Percentiles rank a stretch among this genome's conserved stretches.
Conservation (phyloP, 2,888 invertebrate genomes). For the Phasia obesa region DNA sequence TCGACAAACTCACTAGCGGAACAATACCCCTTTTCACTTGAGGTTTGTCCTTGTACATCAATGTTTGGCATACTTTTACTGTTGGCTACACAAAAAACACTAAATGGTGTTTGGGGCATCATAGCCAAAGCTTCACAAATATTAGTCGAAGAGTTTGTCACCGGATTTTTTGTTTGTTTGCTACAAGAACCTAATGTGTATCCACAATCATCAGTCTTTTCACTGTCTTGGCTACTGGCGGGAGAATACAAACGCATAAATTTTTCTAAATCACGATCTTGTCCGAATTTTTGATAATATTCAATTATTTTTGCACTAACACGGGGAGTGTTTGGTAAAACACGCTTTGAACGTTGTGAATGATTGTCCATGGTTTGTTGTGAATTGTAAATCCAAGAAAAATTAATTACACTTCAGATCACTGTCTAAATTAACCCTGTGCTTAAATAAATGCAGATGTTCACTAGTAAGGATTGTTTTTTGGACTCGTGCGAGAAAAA, state of each 20-base stretch:
- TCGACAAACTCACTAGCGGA: slow-evolving; percentile 26
- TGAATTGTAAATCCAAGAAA: neutral
- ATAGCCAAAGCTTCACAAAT: slow-evolving; percentile 51
- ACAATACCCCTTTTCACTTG: neutral
- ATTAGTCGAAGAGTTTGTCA: slow-evolving; percentile 45
- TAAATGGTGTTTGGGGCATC: slow-evolving; percentile 34
- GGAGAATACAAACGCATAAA: slow-evolving; percentile 84
- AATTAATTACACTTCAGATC: neutral
- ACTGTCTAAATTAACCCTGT: slow-evolving; percentile 15
- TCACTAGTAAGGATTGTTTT: neutral
- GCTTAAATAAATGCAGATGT: slow-evolving; percentile 25
- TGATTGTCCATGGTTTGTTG: slow-evolving; percentile 27
- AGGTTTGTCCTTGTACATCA: slow-evolving; percentile 21
- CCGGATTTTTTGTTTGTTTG: slow-evolving; percentile 28
- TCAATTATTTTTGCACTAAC: slow-evolving; percentile 83
- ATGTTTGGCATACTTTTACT: slow-evolving; percentile 68
- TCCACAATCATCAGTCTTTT: slow-evolving; percentile 16
- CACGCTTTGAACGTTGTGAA: slow-evolving; percentile 18
- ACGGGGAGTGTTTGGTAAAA: slow-evolving; percentile 71
- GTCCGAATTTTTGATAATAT: slow-evolving; percentile 88
- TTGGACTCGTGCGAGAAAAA: slow-evolving; percentile 7
- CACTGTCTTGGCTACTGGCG: slow-evolving; percentile 44
- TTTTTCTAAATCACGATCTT: slow-evolving; percentile 86
- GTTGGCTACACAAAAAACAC: slow-evolving; percentile 6
- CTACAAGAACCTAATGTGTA: neutral